Evolutionary conservation across 2,797 vertebrate genomes (phyloP).

Genomic region (Chanos chanos): DNA sequence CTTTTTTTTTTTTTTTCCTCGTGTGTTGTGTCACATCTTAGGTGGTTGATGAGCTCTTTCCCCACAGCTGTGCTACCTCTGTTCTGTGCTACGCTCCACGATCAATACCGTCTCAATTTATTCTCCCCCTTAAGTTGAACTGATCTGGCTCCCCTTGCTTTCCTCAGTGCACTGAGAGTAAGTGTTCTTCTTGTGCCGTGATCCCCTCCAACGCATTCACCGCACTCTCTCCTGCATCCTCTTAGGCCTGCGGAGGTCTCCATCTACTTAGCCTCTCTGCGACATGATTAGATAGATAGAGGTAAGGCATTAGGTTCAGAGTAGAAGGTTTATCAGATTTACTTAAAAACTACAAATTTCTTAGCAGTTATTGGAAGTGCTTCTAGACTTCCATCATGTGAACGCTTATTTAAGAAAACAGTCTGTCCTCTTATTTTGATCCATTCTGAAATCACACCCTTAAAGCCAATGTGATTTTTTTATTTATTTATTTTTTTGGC

Average conservation of each 20-base stretch:
- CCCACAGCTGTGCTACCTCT: constrained; percentile 29
- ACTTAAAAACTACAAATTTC: too few species aligned
- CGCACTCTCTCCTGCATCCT: constrained; percentile 43
- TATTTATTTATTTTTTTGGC: too few species aligned
- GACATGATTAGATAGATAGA: constrained; percentile 55
- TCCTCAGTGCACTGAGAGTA: constrained; percentile 43
- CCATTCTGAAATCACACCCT: too few species aligned
- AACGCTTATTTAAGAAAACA: too few species aligned
- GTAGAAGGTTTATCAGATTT: constrained; percentile 39
- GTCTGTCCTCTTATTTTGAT: too few species aligned
- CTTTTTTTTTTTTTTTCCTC: not conserved
- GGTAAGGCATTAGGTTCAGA: constrained; percentile 45
- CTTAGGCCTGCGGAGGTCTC: constrained; percentile 51
- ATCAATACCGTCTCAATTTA: constrained; percentile 52
- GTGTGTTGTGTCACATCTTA: constrained; percentile 34
- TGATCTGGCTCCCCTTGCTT: constrained; percentile 44
- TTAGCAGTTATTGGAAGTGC: too few species aligned
- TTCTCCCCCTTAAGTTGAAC: constrained; percentile 44
- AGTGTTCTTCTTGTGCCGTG: constrained; percentile 47
- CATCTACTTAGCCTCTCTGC: constrained; percentile 47
- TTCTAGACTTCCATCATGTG: too few species aligned
- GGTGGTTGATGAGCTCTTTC: constrained; percentile 35
- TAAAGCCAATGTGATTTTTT: too few species aligned
- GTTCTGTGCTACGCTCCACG: constrained; percentile 34
- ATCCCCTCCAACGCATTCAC: constrained; percentile 56